These are phyloP conservation scores for Abscondita cerata DNA, from an alignment of 2,888 invertebrate species.

Conservation along the genomic window DNA sequence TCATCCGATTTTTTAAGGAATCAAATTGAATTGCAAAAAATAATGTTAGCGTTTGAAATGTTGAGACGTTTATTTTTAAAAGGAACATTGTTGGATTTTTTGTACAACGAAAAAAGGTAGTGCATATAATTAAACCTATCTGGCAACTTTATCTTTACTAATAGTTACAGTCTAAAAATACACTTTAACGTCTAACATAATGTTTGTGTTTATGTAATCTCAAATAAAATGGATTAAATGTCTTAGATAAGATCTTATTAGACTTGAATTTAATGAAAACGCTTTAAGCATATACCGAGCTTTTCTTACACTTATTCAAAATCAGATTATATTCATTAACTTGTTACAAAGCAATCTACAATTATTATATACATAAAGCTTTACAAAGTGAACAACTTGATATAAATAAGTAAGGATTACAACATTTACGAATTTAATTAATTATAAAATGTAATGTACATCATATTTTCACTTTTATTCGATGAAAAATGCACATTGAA, in stretches of 20 bases:
- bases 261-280: conserved; percentile 9
- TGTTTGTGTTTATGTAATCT: conserved; percentile 11
- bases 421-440: too few species aligned
- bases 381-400: not conserved
- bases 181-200: conserved; percentile 28
- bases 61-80: too few species aligned
- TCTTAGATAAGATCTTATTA: conserved; percentile 8
- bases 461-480: too few species aligned
- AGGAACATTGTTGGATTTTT: too few species aligned
- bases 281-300: conserved; percentile 6
- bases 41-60: too few species aligned
- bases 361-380: conserved; percentile 5
- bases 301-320: conserved; percentile 7
- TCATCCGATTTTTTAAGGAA: too few species aligned
- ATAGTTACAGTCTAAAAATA: conserved; percentile 19
- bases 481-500: too few species aligned
- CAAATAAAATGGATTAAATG: conserved; percentile 11
- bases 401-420: conserved; percentile 3
- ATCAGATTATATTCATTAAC: conserved; percentile 9
- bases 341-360: not conserved
- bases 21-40: too few species aligned
- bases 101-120: too few species aligned
- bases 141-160: not conserved
- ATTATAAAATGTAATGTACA: too few species aligned
- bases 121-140: conserved; percentile 7